These are phyloP conservation scores for Xestoiulus laeticollis DNA, from an alignment of 2,888 invertebrate species.

Conservation along the genomic window DNA sequence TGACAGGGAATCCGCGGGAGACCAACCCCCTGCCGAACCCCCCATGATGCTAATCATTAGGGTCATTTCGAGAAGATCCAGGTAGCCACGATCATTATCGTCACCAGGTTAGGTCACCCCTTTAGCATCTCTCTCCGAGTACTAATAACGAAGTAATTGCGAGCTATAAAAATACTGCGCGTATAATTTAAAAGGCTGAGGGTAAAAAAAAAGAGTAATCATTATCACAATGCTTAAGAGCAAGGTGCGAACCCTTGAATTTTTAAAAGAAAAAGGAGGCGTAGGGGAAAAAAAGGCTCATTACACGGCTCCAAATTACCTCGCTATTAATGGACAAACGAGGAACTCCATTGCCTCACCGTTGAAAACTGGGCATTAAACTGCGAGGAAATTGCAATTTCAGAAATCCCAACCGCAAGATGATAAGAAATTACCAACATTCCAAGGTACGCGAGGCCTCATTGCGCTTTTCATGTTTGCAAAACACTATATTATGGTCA, in stretches of 20 bases:
- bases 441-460: not conserved
- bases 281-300: not conserved
- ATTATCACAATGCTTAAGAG: not conserved
- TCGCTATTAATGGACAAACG: conserved; percentile 37
- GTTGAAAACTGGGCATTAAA: not conserved
- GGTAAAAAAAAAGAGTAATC: not conserved
- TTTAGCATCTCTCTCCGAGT: not conserved
- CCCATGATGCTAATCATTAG: conserved; percentile 32
- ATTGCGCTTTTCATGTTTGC: too few relatives aligned
- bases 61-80: conserved; percentile 34
- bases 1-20: not conserved
- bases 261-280: conserved; percentile 15
- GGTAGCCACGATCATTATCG: conserved; percentile 34
- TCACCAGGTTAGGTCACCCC: conserved; percentile 34
- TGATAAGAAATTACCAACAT: not conserved
- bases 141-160: conserved; percentile 27
- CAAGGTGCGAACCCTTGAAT: not conserved
- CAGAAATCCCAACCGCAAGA: not conserved
- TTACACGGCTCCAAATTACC: not conserved
- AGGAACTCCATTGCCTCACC: not conserved
- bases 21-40: not conserved
- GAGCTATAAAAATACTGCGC: conserved; percentile 23
- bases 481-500: too few relatives aligned
- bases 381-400: not conserved
- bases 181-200: not conserved